These are phyloP conservation scores for Luperina nickerlii DNA, from an alignment of 2,888 invertebrate species.

Conservation along the genomic window DNA sequence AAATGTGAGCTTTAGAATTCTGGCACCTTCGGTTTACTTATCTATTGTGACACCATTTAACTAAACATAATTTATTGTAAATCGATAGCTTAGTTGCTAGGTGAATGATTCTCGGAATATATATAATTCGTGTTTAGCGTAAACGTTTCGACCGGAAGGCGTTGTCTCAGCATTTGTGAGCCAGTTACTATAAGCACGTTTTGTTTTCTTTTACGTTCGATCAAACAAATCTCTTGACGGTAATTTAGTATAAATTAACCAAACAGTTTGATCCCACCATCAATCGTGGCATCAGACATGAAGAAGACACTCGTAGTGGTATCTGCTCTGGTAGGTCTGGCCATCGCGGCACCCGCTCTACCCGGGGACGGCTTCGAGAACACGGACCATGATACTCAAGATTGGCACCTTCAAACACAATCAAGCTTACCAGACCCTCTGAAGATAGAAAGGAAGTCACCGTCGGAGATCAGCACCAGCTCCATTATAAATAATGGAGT, in stretches of 20 bases:
- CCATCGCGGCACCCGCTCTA: conserved; percentile 79
- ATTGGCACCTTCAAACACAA: conserved; percentile 38
- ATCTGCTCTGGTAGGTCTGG: conserved; percentile 77
- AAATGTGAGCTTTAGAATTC: background rate
- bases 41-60: background rate
- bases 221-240: conserved; percentile 59
- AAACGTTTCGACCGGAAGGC: conserved; percentile 68
- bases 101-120: conserved; percentile 21
- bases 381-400: conserved; percentile 50
- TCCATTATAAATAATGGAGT: conserved; percentile 32
- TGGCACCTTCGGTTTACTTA: too few species aligned
- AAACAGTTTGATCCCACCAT: conserved; percentile 69
- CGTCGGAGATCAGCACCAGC: conserved; percentile 60
- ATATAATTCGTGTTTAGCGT: conserved; percentile 39
- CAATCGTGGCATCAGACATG: conserved; percentile 76
- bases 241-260: conserved; percentile 82
- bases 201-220: conserved; percentile 65
- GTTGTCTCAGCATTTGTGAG: conserved; percentile 74
- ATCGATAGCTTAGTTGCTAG: conserved; percentile 20
- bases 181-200: conserved; percentile 78
- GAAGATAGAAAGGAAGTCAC: conserved; percentile 78
- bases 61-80: background rate
- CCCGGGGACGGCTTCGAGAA: conserved; percentile 69
- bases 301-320: conserved; percentile 85
- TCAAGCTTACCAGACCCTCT: conserved; percentile 59